Percentiles rank a stretch among this genome's conserved stretches.
Evolutionary conservation across 2,797 vertebrate species (phyloP).

Genomic region (Menidia menidia): DNA sequence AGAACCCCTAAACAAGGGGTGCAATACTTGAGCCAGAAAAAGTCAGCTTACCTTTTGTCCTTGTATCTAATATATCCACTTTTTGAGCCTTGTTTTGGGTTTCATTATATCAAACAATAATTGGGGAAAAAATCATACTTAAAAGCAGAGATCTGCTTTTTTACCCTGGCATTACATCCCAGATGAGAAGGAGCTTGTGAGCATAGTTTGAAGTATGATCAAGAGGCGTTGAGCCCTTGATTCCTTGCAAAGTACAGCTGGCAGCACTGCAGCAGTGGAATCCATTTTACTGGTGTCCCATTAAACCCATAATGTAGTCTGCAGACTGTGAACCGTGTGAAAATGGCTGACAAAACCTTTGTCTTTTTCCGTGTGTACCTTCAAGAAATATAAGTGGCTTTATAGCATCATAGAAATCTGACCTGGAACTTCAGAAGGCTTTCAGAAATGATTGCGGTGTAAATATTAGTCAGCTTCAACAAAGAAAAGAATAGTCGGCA

Average conservation of each 20-base stretch:
- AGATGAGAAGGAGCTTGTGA: neutral
- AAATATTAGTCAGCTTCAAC: neutral
- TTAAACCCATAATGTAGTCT: neutral
- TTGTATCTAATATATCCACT: neutral
- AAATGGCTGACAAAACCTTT: constrained; percentile 10
- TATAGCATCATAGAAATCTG: neutral
- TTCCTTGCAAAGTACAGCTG: neutral
- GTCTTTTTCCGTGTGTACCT: neutral
- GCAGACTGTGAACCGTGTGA: neutral
- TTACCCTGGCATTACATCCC: neutral
- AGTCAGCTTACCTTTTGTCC: neutral
- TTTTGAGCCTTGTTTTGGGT: constrained; percentile 1
- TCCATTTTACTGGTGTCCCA: neutral
- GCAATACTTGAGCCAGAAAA: constrained; percentile 11
- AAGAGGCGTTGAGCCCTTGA: neutral
- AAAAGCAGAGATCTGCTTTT: neutral
- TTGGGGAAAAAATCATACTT: neutral
- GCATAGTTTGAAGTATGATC: neutral
- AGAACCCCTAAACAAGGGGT: constrained; percentile 7
- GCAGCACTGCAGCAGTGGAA: neutral
- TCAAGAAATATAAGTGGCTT: constrained; percentile 10
- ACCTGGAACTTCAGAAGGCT: neutral
- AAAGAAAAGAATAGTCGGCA: neutral
- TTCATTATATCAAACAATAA: neutral
- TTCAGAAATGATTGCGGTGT: constrained; percentile 7